These are phyloP conservation scores for Troides aeacus DNA, from an alignment of 2,888 invertebrate genomes.

Conservation along the genomic window DNA sequence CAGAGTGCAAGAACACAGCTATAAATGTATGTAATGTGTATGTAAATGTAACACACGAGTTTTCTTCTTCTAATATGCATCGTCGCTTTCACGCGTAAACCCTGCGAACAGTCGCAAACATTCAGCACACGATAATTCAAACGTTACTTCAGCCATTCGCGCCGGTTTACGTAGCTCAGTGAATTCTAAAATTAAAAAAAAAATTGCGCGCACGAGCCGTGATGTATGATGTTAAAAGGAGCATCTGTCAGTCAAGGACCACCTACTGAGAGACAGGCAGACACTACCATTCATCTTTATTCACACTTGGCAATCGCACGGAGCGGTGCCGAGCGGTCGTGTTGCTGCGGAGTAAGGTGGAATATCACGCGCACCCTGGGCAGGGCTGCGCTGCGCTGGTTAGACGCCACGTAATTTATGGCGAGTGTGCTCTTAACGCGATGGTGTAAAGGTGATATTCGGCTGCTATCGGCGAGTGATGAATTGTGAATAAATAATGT, in stretches of 20 bases:
- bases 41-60: too few relatives aligned
- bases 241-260: slow-evolving; percentile 74
- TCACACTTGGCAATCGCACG: slow-evolving; percentile 40
- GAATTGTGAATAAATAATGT: slow-evolving; percentile 54
- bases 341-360: too few relatives aligned
- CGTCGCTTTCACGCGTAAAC: too few relatives aligned
- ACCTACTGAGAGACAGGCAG: slow-evolving; percentile 68
- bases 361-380: too few relatives aligned
- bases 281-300: slow-evolving; percentile 74
- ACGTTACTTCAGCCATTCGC: too few relatives aligned
- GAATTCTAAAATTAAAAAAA: slow-evolving; percentile 62
- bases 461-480: slow-evolving; percentile 49
- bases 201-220: slow-evolving; percentile 52
- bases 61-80: too few relatives aligned
- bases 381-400: slow-evolving; percentile 31
- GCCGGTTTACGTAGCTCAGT: too few relatives aligned
- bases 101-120: too few relatives aligned
- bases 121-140: too few relatives aligned
- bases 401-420: slow-evolving; percentile 60
- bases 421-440: slow-evolving; percentile 49
- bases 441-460: slow-evolving; percentile 52
- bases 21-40: too few relatives aligned
- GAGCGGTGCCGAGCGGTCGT: too few relatives aligned
- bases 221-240: slow-evolving; percentile 54
- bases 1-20: too few relatives aligned